A percentile compares a stretch with the other conserved stretches of the same genome.
Evolutionary conservation across 1,140 invertebrate genomes (phyloP).

Genomic region (Procambarus clarkii): DNA sequence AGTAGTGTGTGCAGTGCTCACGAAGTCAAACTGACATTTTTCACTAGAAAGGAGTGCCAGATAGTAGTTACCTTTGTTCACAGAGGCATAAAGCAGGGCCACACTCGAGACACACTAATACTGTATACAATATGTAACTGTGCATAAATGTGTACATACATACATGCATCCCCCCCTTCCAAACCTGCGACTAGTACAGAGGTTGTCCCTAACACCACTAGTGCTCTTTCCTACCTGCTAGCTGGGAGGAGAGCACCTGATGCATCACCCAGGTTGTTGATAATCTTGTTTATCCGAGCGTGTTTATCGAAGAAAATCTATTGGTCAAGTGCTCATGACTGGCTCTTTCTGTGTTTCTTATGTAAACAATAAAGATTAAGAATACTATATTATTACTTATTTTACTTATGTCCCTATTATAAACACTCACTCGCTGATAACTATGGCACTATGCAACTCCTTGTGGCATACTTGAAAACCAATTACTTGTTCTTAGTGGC

Average conservation of each 20-base stretch:
- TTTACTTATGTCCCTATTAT: too few species aligned
- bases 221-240: neutral
- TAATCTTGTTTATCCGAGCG: conserved; percentile 31
- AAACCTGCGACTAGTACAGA: neutral
- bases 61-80: neutral
- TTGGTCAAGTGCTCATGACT: conserved; percentile 15
- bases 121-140: too few species aligned
- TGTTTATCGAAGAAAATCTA: neutral
- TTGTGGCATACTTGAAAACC: too few species aligned
- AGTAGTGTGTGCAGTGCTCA: neutral
- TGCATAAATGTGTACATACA: neutral
- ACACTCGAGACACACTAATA: neutral
- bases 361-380: conserved; percentile 23
- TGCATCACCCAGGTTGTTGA: conserved; percentile 15
- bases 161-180: neutral
- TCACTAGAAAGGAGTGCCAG: neutral
- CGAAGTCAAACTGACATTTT: neutral
- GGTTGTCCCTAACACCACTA: neutral
- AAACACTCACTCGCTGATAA: too few species aligned
- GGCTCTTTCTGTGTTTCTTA: conserved; percentile 29
- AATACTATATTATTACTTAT: neutral
- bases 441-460: too few species aligned
- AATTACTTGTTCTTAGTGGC: too few species aligned
- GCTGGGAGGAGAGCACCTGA: neutral
- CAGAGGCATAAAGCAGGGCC: neutral